Conservation (phyloP, 2,888 invertebrate species). For the Toxonevra muliebris region DNA sequence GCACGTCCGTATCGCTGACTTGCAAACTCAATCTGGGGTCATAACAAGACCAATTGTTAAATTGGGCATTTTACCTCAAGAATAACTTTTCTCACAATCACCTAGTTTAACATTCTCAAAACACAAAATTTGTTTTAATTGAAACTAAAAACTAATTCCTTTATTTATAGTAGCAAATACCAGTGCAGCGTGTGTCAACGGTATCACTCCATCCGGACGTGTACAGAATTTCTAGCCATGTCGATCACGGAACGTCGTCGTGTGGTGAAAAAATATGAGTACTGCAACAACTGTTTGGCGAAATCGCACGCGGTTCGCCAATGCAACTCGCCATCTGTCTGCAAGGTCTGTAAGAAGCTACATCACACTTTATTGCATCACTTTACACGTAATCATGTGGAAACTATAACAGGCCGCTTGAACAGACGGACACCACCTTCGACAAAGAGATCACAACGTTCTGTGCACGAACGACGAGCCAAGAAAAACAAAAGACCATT, state of each 20-base stretch:
- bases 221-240: background rate
- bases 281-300: too few species aligned
- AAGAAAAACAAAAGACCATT: too few species aligned
- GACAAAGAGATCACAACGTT: too few species aligned
- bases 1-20: background rate
- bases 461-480: too few species aligned
- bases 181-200: background rate
- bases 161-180: background rate
- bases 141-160: background rate
- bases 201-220: background rate
- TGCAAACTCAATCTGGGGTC: background rate
- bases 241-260: background rate
- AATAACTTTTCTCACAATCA: too few species aligned
- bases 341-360: background rate
- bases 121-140: too few species aligned
- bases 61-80: background rate
- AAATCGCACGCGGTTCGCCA: too few species aligned
- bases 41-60: slow-evolving; percentile 1
- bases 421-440: too few species aligned
- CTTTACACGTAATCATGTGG: too few species aligned
- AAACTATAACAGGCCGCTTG: too few species aligned
- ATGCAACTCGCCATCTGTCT: background rate
- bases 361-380: slow-evolving; percentile 1
- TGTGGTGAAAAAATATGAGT: too few species aligned
- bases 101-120: too few species aligned